Base-by-base conservation (phyloP, 2,113 vertebrate genomes). In the Labrus mixtus region DNA sequence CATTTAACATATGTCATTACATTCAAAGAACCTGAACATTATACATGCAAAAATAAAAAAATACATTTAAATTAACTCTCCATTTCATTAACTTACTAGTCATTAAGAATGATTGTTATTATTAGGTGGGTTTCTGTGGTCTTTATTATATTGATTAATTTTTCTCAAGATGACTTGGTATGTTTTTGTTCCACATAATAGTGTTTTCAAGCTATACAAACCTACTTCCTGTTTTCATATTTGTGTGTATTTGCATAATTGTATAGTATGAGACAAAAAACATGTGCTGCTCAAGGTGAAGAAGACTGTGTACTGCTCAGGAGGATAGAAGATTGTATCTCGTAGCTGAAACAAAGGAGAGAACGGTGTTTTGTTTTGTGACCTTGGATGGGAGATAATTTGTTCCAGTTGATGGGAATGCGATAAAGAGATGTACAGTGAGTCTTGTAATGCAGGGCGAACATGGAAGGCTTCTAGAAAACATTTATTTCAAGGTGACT, bases 321-420 rank as follows among this genome's bases (percentile, higher is more conserved):
- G 46, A 68, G 22, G 39, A 68, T 4, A 41, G 23, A 23, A 66
- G 66, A 50, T 45, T 51, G 10, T 12, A 76, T 79, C 76, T 54
- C 23, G 0, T 36, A 33, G 45, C n/a, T 64, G 59, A 68, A 50
- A 76, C 71, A 72, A 68, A 71, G 55, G 58, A 41, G 16, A 78
- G 48, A 63, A 69, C 17, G 15, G 16, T 4, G n/a, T 37, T 51
- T 67, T 68, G 53, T 79, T 10, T 39, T 65, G 39, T 59, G 68
- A 82, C 72, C 84, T 86, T 82, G 84, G 48, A 74, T 41, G 57
- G 10, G 19, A 68, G 76, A 73, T 50, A 37, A 56, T 82, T 56
- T 72, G 45, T 54, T 22, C n/a, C 53, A 13, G 70, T 59, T 57
- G 63, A 55, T 78, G 62, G 51, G 13, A 61, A 57, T 71, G 36